Conservation (phyloP, 2,113 vertebrate species). For the Zosterops hypoxanthus region DNA sequence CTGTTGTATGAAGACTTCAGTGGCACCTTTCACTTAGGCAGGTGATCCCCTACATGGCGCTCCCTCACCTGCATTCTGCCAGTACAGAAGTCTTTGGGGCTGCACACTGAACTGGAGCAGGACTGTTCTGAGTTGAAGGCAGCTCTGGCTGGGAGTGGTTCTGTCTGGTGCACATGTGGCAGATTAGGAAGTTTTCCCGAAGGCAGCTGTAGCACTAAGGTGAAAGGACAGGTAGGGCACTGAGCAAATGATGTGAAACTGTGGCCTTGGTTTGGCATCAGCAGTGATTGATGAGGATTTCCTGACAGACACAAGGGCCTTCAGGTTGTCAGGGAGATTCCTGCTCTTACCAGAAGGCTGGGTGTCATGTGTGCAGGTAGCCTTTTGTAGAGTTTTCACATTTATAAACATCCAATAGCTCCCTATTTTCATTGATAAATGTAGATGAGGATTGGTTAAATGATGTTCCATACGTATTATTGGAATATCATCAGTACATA, state of each 20-base stretch:
- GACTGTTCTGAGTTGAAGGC: not conserved
- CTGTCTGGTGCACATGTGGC: not conserved
- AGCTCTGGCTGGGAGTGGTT: not conserved
- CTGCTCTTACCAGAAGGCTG: not conserved
- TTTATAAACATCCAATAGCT: not conserved
- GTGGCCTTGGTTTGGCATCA: not conserved
- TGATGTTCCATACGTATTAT: not conserved
- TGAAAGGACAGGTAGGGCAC: not conserved
- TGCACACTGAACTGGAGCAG: not conserved
- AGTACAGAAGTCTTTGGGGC: not conserved
- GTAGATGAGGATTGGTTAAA: not conserved
- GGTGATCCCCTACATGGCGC: not conserved
- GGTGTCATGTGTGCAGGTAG: not conserved
- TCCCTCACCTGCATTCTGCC: not conserved
- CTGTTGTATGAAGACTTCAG: not conserved
- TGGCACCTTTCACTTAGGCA: not conserved
- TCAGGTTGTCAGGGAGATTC: not conserved
- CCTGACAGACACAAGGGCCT: not conserved
- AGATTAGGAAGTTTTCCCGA: not conserved
- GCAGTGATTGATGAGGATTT: not conserved
- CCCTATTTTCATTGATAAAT: not conserved
- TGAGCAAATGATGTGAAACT: not conserved
- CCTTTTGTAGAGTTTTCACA: not conserved
- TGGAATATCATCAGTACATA: not conserved
- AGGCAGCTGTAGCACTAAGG: rapidly evolving